Conservation (phyloP, 2,888 invertebrate genomes). For the Torymus aiolomorphi region DNA sequence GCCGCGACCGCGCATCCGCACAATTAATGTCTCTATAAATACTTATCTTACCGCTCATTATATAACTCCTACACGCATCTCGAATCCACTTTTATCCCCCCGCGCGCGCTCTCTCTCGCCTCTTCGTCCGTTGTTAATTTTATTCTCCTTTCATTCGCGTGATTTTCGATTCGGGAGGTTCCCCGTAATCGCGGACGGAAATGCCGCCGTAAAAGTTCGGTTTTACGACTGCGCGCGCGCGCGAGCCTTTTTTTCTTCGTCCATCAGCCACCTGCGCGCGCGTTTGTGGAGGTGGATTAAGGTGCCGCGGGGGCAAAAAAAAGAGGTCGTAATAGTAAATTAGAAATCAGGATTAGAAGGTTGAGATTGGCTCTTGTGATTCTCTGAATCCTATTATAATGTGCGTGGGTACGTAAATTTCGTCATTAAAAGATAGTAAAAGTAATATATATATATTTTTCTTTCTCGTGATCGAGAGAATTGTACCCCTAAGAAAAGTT, state of each 20-base stretch:
- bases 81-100: conserved; percentile 10
- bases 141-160: conserved; percentile 48
- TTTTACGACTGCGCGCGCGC: conserved; percentile 35
- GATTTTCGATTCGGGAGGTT: conserved; percentile 52
- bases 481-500: neutral
- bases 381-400: conserved; percentile 44
- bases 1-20: neutral
- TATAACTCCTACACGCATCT: conserved; percentile 40
- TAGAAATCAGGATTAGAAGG: conserved; percentile 49
- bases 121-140: conserved; percentile 30
- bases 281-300: conserved; percentile 47
- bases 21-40: conserved; percentile 46
- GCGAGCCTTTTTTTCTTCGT: conserved; percentile 2
- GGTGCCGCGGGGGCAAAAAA: conserved; percentile 14
- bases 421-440: conserved; percentile 44
- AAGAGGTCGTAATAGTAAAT: conserved; percentile 52
- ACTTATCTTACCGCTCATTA: conserved; percentile 29
- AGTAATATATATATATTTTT: conserved; percentile 13
- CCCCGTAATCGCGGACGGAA: conserved; percentile 53
- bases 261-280: conserved; percentile 15
- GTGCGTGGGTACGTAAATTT: conserved; percentile 27
- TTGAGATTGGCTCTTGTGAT: conserved; percentile 27
- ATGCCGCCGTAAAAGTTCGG: conserved; percentile 54
- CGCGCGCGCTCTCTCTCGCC: neutral
- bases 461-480: conserved; percentile 22